Evolutionary conservation across 2,888 invertebrate genomes (phyloP).

Genomic region (Syritta pipiens): DNA sequence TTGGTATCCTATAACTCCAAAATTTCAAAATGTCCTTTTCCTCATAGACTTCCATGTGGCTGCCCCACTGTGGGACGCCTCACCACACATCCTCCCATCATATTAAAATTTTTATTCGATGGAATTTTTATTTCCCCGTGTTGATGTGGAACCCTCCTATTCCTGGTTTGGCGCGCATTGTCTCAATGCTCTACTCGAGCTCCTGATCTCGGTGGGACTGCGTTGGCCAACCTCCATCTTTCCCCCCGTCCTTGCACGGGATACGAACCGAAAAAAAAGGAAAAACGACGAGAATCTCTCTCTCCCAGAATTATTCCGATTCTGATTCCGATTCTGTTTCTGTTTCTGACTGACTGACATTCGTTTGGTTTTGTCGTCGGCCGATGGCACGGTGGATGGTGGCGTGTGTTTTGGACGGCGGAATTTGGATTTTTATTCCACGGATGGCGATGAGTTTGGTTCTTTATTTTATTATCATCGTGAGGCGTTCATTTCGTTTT

Average conservation of each 20-base stretch:
- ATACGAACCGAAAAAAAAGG: conserved; percentile 10
- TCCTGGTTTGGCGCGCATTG: conserved; percentile 22
- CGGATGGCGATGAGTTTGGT: conserved; percentile 42
- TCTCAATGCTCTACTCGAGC: no score
- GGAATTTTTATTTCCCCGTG: conserved; percentile 40
- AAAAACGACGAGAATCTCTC: no score
- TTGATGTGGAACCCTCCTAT: conserved; percentile 10
- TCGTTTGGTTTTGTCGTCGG: conserved; percentile 7
- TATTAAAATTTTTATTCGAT: conserved; percentile 49
- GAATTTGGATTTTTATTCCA: conserved; percentile 50
- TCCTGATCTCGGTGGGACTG: no score
- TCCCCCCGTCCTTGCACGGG: background rate
- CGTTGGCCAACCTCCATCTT: no score
- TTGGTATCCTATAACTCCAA: no score
- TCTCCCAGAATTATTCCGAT: conserved; percentile 49
- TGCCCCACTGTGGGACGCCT: no score
- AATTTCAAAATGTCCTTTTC: no score
- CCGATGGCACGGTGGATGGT: no score
- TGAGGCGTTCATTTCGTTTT: conserved; percentile 15
- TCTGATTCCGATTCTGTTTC: conserved; percentile 34
- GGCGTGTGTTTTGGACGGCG: conserved; percentile 13
- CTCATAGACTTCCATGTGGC: no score
- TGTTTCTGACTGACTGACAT: conserved; percentile 36
- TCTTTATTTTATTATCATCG: conserved; percentile 56
- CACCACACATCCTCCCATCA: no score